phyloP scores from a whole-genome alignment of 1,140 invertebrate species.

The Drosophila watanabei region DNA sequence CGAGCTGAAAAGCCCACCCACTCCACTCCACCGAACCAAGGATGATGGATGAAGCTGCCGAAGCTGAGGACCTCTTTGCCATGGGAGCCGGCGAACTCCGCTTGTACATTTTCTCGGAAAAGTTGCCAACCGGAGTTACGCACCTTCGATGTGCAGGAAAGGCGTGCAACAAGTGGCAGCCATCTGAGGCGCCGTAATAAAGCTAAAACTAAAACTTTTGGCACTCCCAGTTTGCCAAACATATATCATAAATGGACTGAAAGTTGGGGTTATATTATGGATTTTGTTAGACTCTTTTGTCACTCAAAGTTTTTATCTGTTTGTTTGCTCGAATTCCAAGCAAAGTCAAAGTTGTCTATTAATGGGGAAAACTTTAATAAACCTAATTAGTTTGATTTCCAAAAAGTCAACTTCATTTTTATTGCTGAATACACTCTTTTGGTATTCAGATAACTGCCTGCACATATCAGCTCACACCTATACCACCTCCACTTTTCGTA shows the following conservation, averaged over 20 bases:
- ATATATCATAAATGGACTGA: constrained; percentile 5
- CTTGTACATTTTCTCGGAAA: constrained; percentile 21
- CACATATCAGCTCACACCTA: constrained; percentile 30
- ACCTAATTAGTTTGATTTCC: background rate
- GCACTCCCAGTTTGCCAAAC: background rate
- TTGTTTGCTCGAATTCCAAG: background rate
- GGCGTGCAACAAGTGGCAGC: constrained; percentile 33
- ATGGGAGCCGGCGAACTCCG: constrained; percentile 5
- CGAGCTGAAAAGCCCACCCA: constrained; percentile 15
- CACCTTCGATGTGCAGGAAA: constrained; percentile 9
- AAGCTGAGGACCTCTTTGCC: constrained; percentile 17
- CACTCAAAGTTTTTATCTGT: background rate
- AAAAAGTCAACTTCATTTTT: background rate
- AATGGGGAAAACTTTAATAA: too few relatives aligned
- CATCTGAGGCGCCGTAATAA: constrained; percentile 25
- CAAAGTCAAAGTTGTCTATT: background rate
- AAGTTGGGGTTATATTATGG: background rate
- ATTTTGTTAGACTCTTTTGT: constrained; percentile 6
- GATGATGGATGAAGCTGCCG: constrained; percentile 60
- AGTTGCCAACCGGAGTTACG: constrained; percentile 39
- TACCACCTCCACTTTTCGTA: constrained; percentile 21
- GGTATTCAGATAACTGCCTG: background rate
- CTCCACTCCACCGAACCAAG: constrained; percentile 25
- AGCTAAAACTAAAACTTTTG: constrained; percentile 13
- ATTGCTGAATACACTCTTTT: background rate